Evolutionary conservation across 2,888 invertebrate genomes (phyloP).

Genomic region (Aphodius sticticus): DNA sequence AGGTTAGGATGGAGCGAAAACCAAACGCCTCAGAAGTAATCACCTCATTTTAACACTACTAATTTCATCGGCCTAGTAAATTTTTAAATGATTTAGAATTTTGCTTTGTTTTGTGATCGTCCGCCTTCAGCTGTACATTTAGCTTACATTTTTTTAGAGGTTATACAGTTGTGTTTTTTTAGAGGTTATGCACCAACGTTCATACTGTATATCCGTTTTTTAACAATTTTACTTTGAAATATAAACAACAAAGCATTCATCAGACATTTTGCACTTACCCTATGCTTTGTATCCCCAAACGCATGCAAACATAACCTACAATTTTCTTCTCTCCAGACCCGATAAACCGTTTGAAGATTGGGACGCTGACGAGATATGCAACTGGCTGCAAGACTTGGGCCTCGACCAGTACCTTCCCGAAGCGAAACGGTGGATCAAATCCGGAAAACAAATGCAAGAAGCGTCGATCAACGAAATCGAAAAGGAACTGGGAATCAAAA

Average conservation of each 20-base stretch:
- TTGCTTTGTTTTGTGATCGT: neutral
- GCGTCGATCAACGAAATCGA: slow-evolving; percentile 85
- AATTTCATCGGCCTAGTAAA: neutral
- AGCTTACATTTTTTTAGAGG: neutral
- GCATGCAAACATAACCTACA: no score
- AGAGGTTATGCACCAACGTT: no score
- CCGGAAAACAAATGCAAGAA: slow-evolving; percentile 80
- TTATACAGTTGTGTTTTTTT: no score
- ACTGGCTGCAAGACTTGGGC: slow-evolving; percentile 82
- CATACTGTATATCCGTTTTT: no score
- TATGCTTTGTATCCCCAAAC: no score
- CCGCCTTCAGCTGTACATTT: neutral
- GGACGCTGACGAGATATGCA: slow-evolving; percentile 81
- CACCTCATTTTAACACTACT: slow-evolving; percentile 30
- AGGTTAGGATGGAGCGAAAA: slow-evolving; percentile 70
- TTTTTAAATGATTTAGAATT: neutral
- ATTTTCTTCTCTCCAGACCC: slow-evolving; percentile 61
- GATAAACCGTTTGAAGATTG: slow-evolving; percentile 81
- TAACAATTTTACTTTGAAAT: no score
- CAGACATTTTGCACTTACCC: no score
- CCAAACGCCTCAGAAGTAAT: slow-evolving; percentile 53
- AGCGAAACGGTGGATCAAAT: slow-evolving; percentile 84
- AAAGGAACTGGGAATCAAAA: slow-evolving; percentile 85
- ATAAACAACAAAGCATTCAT: no score
- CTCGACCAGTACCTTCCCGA: slow-evolving; percentile 82